Base-by-base conservation (phyloP, 1,140 invertebrate species). In the Nixonia krombeini region DNA sequence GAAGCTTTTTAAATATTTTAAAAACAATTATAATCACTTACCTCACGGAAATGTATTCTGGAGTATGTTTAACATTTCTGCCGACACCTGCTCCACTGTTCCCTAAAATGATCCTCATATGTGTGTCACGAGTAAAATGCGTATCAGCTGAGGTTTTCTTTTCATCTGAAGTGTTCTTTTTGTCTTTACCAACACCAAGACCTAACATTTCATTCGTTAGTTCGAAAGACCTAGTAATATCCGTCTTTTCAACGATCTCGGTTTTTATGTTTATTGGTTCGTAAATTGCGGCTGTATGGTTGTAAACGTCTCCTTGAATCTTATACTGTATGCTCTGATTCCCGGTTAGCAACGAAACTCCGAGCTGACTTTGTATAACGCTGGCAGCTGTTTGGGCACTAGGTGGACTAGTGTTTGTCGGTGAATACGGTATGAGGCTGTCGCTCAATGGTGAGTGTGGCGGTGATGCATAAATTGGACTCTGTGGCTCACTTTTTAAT, bases 71-170 rank as follows among this genome's bases (percentile, higher is more conserved):
- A 9, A 57, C 56, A 16, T 72, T 72, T 35, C 65, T 52, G 7
- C 61, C 55, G 9, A 67, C 79, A 35, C 76, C 85, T 29, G 79
- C 81, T n/a, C 87, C 86, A 31, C 85, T 87, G 52, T 88, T 89
- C 2, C 94, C 94, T 55, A 96, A 82, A 74, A 96, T 95, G 57
- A 95, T 95, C 69, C 93, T 88, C 94, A 96, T 95, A 71, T 96
- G 94, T 5, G 94, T 94, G 79, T 96, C 93, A 5, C 93, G 87
- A 21, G 92, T 92, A 81, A 95, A 94, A 75, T 94, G 92, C 10
- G 85, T 86, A 62, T 87, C 85, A 16, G 90, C 84, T 1, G 86
- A 84, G 49, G 75, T 80, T 38, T 77, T 78, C 45, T 81, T 82
- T 1, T 84, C 82, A 13, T 84, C 80, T 6, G 70, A 46, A 0